Conservation (phyloP, 1,140 invertebrate genomes). For the Acyrthosiphon pisum region DNA sequence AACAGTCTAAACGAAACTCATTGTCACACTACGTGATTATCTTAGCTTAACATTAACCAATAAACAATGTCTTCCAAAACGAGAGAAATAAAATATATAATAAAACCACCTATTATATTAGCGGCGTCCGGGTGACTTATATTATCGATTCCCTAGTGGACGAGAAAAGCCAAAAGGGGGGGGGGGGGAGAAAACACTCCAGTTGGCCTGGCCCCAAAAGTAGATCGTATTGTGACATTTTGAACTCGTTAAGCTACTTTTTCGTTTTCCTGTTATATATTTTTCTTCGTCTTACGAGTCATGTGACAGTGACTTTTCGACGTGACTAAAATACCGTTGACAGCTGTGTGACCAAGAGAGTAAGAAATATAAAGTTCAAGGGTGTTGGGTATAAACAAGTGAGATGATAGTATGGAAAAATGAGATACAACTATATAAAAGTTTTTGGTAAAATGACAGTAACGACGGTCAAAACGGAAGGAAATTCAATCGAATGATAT, state of each 20-base stretch:
- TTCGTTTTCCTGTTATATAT: not conserved
- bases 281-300: not conserved
- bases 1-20: conserved; percentile 15
- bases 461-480: conserved; percentile 9
- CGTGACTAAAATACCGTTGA: conserved; percentile 34
- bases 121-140: not conserved
- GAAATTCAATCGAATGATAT: conserved; percentile 36
- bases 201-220: conserved; percentile 16
- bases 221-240: conserved; percentile 33
- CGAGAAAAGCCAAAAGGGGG: not conserved
- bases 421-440: not conserved
- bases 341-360: not conserved
- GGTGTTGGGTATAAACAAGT: not conserved
- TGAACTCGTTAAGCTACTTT: conserved; percentile 19
- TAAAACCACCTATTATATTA: conserved; percentile 37
- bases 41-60: not conserved
- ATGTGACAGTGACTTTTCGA: conserved; percentile 36
- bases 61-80: conserved; percentile 16
- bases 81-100: conserved; percentile 1
- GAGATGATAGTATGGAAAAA: not conserved
- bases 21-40: not conserved
- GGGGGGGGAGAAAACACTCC: not conserved
- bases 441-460: conserved; percentile 25
- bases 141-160: not conserved
- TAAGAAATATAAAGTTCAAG: conserved; percentile 10